These are phyloP conservation scores for Epiblema foenella DNA, from an alignment of 2,888 invertebrate species.

Conservation along the genomic window DNA sequence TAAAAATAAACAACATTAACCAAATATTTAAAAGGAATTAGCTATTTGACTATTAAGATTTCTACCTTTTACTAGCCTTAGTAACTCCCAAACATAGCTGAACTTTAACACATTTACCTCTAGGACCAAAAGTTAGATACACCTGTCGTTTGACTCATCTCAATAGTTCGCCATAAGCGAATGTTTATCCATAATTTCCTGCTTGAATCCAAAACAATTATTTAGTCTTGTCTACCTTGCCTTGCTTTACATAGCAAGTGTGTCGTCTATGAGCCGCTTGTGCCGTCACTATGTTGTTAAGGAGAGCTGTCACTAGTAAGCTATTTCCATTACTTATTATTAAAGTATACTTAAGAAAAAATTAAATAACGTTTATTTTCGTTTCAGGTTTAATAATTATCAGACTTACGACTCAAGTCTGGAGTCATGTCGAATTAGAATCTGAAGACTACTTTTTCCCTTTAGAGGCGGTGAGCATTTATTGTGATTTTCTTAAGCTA, in stretches of 20 bases:
- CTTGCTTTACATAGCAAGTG: slow-evolving; percentile 58
- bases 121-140: slow-evolving; percentile 49
- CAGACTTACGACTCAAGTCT: slow-evolving; percentile 64
- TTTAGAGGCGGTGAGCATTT: slow-evolving; percentile 56
- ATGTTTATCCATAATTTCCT: slow-evolving; percentile 73
- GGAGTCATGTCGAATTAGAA: slow-evolving; percentile 77
- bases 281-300: slow-evolving; percentile 66
- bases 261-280: slow-evolving; percentile 51
- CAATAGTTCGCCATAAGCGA: slow-evolving; percentile 58
- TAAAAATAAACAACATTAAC: no score
- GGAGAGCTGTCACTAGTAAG: slow-evolving; percentile 66
- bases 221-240: slow-evolving; percentile 60
- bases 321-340: slow-evolving; percentile 37
- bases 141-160: slow-evolving; percentile 54
- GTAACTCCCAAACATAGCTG: no score
- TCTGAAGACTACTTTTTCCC: slow-evolving; percentile 81
- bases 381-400: slow-evolving; percentile 68
- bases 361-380: background rate
- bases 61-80: no score
- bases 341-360: background rate
- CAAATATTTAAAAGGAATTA: no score
- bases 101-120: background rate
- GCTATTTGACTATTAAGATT: no score
- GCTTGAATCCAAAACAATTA: slow-evolving; percentile 60
- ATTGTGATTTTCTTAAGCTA: slow-evolving; percentile 54